Base-by-base conservation (phyloP, 2,797 vertebrate species). In the Lithobates sylvaticus region DNA sequence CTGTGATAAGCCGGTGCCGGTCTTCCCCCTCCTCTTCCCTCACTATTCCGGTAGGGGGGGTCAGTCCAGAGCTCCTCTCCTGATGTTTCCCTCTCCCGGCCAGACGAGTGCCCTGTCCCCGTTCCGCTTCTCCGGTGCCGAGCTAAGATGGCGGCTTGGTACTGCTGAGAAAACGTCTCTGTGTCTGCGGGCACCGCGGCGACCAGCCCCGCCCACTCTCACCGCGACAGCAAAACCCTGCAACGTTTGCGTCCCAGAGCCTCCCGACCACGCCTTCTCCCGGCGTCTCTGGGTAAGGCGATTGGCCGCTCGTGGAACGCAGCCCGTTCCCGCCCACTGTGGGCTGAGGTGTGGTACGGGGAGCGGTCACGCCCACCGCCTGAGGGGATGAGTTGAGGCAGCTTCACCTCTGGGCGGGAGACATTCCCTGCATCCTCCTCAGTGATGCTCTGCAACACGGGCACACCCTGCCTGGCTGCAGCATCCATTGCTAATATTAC, bases 111-210 rank as follows among this genome's bases (percentile, higher is more conserved):
- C 81, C 84, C 81, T 86, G 86, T 67, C 9, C 87, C 88, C 78
- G 80, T 7, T 81, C 88, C 73, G 39, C 79, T 86, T 84, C 67
- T 64, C 83, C 84, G 83, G 88, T n/a, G 89, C 86, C 70, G 88
- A 81, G 85, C 39, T 86, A 88, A 88, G 88, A 87, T 88, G 84
- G 88, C 90, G 84, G 80, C 76, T 36, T 75, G 27, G 74, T 79
- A 65, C 80, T 84, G 81, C 87, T 82, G 85, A 65, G 88, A 84
- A 78, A 68, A 77, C 76, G 70, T 75, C 86, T 78, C 54, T 79
- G 76, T 73, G 75, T 84, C 68, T 75, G 76, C 69, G 64, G 69
- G 76, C 76, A 64, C 81, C 70, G 84, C 88, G 90, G 88, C 34
- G 86, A 90, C 89, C 81, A 75, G 65, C 77, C 75, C 83, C 88